Evolutionary conservation across 2,888 invertebrate genomes (phyloP), one percentile per base, ranked within the genome.

Genomic region (Drosophila colorata): DNA sequence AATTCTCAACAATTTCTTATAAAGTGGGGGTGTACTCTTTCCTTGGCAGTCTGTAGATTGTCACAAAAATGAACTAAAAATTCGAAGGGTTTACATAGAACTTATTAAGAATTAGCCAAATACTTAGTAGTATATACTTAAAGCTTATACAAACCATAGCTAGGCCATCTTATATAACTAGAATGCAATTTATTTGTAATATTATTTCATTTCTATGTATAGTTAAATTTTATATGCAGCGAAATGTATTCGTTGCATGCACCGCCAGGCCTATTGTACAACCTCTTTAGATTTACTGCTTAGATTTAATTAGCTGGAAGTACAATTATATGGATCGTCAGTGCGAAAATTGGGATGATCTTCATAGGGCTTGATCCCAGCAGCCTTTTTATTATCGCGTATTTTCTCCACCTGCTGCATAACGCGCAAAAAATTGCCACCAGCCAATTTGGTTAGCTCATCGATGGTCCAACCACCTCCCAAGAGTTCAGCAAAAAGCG

Each of bases 391-490:
- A 57, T 95, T 95, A 67, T 95, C 95, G 25, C 96, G 93, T n/a
- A 96, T 94, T 83, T 94, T 94, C 90, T 96, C 96, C 1, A 96
- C 96, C 74, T 90, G 90, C 48, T 87, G 83, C 91, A 92, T 90
- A 11, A 96, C 96, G 40, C 96, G 93, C 55, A 96, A 92, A 74
- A 96, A 94, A 91, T 96, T 96, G 58, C 95, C 93, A 0, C 96
- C 96, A 0, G 96, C 96, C 75, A 96, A 91, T 90, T 96, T 96
- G 61, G 95, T 95, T 67, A 96, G 93, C 85, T 96, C 96, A 51
- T 96, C 96, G 79, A 95, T 94, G 52, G 94, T 95, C 96, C 96
- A 96, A n/a, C 96, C 95, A 25, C 95, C 95, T 51, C 95, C 95
- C 89, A 96, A 94, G 28, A 96, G 93, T 90, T 96, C 96, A 5